Evolutionary conservation across 2,888 invertebrate genomes (phyloP), one percentile per base, ranked within the genome.

Genomic region (Crioceris asparagi): DNA sequence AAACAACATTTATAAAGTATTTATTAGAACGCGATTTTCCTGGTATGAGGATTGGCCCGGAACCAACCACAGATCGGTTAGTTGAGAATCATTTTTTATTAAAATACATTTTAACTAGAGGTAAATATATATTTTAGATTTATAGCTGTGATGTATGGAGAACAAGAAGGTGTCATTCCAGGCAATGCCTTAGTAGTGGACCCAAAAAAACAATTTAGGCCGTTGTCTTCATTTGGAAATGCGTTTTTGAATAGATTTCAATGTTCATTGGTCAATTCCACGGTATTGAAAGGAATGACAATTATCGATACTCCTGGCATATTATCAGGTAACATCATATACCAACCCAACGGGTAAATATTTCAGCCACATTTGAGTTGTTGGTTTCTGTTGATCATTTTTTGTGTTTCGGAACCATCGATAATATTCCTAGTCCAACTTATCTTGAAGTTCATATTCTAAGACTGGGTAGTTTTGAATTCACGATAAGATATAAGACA

Each of bases 121-220:
- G n/a, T n/a, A n/a, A n/a, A n/a, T n/a, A n/a, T n/a, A n/a, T n/a
- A n/a, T 29, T 39, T 14, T 67, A 77, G 93, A 44, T 98, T 97
- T 63, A 97, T 96, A 47, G 88, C 91, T 35, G 93, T 98, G 16
- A 97, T 97, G 96, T 77, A 80, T 56, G 86, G 84, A 46, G 88
- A 93, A 42, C 85, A 84, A 61, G 86, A 86, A 63, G 46, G 53
- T 12, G 80, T 92, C n/a, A 86, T 96, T 52, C 96, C 97, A 35
- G 96, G 97, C 40, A 98, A 97, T 67, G 97, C 97, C 7, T 74
- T 97, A 32, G 97, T 98, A 7, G 94, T 97, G 12, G 97, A 98
- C 65, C 87, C 94, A 1, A 91, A 91, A 59, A 90, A 87, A 66
- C 97, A 96, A 65, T 98, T 96, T 66, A 74, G 87, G 50, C 96